phyloP scores from a whole-genome alignment of 1,140 invertebrate genomes.

The Vollenhovia emeryi region DNA sequence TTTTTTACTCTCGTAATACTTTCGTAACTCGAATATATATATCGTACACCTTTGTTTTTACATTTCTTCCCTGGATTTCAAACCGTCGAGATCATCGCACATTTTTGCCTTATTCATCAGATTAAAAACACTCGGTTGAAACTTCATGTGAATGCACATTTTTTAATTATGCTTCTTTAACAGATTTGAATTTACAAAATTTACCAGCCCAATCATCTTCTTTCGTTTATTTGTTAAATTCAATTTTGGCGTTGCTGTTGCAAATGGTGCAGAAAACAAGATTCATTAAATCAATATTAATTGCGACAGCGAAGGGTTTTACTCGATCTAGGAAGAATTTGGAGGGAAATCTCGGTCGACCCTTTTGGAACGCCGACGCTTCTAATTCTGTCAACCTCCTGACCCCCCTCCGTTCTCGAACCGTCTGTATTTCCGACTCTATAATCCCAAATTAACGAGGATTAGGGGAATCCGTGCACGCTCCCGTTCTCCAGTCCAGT shows the following conservation, averaged over 20 bases:
- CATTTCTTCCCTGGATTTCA: neutral
- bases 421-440: conserved; percentile 32
- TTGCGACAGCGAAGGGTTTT: neutral
- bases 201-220: neutral
- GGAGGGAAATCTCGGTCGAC: neutral
- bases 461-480: conserved; percentile 10
- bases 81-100: neutral
- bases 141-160: neutral
- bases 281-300: neutral
- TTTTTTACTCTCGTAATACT: conserved; percentile 31
- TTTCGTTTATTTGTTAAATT: neutral
- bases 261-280: neutral
- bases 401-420: neutral
- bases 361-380: conserved; percentile 47
- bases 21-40: conserved; percentile 5
- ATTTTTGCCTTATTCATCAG: neutral
- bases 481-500: conserved; percentile 38
- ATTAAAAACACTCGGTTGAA: neutral
- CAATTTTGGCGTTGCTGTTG: neutral
- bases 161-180: neutral
- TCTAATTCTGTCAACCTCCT: conserved; percentile 67
- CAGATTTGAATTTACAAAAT: neutral
- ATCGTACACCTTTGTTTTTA: neutral
- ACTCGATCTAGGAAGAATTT: neutral
- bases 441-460: conserved; percentile 37